Evolutionary conservation across 2,888 invertebrate genomes (phyloP), one percentile per base, ranked within the genome.

Genomic region (Vanessa cardui): DNA sequence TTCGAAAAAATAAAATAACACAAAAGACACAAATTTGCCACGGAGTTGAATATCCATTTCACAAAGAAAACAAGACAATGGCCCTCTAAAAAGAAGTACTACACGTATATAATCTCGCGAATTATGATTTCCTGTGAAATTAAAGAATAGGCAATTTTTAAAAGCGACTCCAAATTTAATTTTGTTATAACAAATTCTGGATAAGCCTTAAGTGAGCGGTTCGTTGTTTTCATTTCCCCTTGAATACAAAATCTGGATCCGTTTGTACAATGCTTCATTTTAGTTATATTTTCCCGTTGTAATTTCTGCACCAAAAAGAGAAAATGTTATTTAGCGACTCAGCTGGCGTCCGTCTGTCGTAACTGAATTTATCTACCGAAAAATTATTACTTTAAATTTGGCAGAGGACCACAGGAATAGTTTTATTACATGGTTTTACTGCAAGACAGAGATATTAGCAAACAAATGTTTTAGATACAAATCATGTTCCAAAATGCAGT

Each of bases 231-330:
- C 49, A 44, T 62, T 52, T 62, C n/a, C 64, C 31, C 56, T 64
- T 56, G 64, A 64, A 64, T 64, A 58, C 60, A 47, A 64, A 61
- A 68, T 66, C 66, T 50, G 49, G 56, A 59, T 44, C 56, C 46
- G 60, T 64, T 61, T 64, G 60, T 61, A 18, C 60, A n/a, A 21
- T 39, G 64, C 63, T 26, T 61, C 63, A 64, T 68, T 68, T 68
- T 64, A 58, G 56, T 68, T 62, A 68, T 58, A 64, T 68, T 64
- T 59, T 59, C 33, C 8, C 59, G 54, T 67, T 68, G 63, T 63
- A 62, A 62, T 50, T 67, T 45, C 45, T 47, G 45, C 18, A 59
- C 52, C 47, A 46, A 52, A 21, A 60, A 64, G 63, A 68, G 63
- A 64, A 67, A 54, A 59, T 31, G n/a, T 62, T 56, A 56, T 56